Evolutionary conservation across 2,888 invertebrate genomes (phyloP).

Genomic region (Ormyrus labotus): DNA sequence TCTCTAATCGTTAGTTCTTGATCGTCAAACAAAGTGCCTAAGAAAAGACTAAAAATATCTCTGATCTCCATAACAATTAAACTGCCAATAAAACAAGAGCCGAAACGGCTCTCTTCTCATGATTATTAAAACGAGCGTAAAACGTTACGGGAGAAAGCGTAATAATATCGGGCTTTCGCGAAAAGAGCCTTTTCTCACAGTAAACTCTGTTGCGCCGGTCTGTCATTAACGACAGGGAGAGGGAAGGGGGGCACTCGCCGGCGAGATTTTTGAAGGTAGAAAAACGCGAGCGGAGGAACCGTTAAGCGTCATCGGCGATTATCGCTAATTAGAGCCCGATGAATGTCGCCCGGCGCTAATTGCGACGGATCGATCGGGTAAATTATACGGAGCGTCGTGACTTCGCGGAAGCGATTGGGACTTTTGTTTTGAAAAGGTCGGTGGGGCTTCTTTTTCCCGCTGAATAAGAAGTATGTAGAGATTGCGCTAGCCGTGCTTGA

Average conservation of each 20-base stretch:
- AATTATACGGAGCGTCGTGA: slow-evolving; percentile 1
- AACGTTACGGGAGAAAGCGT: slow-evolving; percentile 41
- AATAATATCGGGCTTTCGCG: background rate
- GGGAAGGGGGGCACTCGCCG: background rate
- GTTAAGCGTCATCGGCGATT: slow-evolving; percentile 40
- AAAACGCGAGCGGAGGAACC: slow-evolving; percentile 14
- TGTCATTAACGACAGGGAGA: background rate
- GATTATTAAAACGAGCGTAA: slow-evolving; percentile 26
- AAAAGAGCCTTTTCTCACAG: slow-evolving; percentile 46
- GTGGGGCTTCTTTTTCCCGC: no score
- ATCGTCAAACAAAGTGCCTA: no score
- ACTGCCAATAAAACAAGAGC: background rate
- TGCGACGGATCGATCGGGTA: slow-evolving; percentile 35
- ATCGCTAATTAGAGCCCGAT: slow-evolving; percentile 44
- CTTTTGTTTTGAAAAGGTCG: no score
- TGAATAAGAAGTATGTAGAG: no score
- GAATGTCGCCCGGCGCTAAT: slow-evolving; percentile 45
- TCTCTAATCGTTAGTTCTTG: no score
- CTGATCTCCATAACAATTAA: slow-evolving; percentile 5
- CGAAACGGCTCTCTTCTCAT: background rate
- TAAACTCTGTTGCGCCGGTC: background rate
- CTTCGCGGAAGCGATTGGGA: no score
- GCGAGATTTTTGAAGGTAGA: background rate
- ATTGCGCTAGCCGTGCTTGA: no score
- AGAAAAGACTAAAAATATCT: background rate